Conservation (phyloP, 2,888 invertebrate species). For the Dexiosoma caninum region DNA sequence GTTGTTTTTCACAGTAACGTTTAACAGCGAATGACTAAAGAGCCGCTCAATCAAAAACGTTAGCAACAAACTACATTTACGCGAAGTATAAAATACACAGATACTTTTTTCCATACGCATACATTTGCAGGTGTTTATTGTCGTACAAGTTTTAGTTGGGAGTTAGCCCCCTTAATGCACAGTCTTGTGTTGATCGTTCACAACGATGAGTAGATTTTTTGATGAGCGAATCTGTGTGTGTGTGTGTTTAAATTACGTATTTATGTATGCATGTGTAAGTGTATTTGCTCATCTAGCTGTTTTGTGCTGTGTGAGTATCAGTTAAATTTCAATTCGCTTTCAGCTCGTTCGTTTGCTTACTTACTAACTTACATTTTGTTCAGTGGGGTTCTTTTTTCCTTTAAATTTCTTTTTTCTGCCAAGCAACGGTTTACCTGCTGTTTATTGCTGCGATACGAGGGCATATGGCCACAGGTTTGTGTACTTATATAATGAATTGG, state of each 20-base stretch:
- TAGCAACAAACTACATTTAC: conserved; percentile 21
- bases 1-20: conserved; percentile 59
- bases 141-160: neutral
- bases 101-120: neutral
- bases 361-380: conserved; percentile 61
- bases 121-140: conserved; percentile 16
- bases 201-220: conserved; percentile 36
- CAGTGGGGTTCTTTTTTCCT: conserved; percentile 37
- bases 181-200: conserved; percentile 7
- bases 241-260: no score
- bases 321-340: conserved; percentile 64
- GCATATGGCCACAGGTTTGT: no score
- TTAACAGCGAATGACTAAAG: conserved; percentile 60
- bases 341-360: conserved; percentile 62
- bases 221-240: neutral
- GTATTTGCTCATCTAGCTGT: conserved; percentile 29
- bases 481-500: no score
- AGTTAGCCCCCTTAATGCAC: conserved; percentile 28
- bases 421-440: conserved; percentile 67
- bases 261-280: no score
- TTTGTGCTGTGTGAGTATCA: conserved; percentile 19
- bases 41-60: conserved; percentile 45
- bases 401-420: conserved; percentile 63
- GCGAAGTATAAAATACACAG: neutral
- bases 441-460: conserved; percentile 20